These are phyloP conservation scores for Hylyphantes graminicola DNA, from an alignment of 1,140 invertebrate genomes.

Conservation along the genomic window DNA sequence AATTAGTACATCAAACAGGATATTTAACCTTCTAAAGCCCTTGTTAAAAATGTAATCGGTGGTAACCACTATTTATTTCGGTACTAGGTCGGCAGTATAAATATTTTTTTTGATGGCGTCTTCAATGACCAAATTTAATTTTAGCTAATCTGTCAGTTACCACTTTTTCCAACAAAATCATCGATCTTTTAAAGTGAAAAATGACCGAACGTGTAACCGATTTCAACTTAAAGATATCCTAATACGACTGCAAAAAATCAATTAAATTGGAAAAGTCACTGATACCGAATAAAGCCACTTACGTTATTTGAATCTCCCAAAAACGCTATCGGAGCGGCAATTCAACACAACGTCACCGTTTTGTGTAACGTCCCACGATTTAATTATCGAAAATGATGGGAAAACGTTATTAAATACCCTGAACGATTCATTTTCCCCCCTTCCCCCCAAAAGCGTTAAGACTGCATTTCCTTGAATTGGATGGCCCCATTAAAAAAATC, in stretches of 20 bases:
- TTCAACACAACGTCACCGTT: slow-evolving; percentile 52
- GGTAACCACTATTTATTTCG: too few relatives aligned
- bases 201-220: too few relatives aligned
- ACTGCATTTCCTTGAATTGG: slow-evolving; percentile 58
- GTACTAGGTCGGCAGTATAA: too few relatives aligned
- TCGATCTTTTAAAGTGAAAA: too few relatives aligned
- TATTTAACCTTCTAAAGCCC: too few relatives aligned
- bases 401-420: slow-evolving; percentile 58
- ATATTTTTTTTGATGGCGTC: too few relatives aligned
- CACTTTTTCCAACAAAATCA: too few relatives aligned
- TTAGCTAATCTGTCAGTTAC: too few relatives aligned
- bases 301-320: slow-evolving; percentile 57
- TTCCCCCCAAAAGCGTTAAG: slow-evolving; percentile 52
- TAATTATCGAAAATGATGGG: slow-evolving; percentile 61
- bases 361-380: slow-evolving; percentile 43
- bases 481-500: slow-evolving; percentile 44
- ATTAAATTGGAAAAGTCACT: slow-evolving; percentile 35
- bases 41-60: too few relatives aligned
- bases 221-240: background rate
- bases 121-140: too few relatives aligned
- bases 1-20: too few relatives aligned
- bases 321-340: slow-evolving; percentile 48
- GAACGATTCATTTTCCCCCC: slow-evolving; percentile 41
- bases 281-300: slow-evolving; percentile 53
- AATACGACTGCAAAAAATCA: slow-evolving; percentile 32